Base-by-base conservation (phyloP, 2,113 vertebrate species). In the Athene noctua region DNA sequence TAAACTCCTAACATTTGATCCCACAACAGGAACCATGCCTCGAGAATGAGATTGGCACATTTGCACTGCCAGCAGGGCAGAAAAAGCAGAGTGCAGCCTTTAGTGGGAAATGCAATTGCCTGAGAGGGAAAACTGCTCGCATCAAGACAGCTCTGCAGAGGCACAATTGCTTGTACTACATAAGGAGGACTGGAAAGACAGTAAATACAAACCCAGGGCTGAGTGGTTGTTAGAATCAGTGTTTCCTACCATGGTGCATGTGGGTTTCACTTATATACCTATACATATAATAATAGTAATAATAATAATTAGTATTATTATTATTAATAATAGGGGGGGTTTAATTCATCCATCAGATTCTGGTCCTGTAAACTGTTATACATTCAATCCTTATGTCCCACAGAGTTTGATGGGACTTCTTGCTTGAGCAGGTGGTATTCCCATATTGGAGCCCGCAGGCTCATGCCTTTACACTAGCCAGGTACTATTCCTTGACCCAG, bases 1-100 rank as follows among this genome's bases (percentile, higher is more conserved):
- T 98, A 98, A 99, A 99, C 98, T 98, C 98, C 98, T 97, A 99
- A 98, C 98, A 98, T 99, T 99, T 99, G 98, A 99, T 99, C 99
- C 98, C 97, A 95, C 96, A 94, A 98, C 98, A 98, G 98, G 98
- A 98, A 98, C 93, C 96, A 91, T 97, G 98, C 96, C 96, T 98
- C 52, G 51, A 97, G 98, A 98, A 97, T 92, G 97, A 96, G 97
- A 97, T 84, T 94, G 97, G 96, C 94, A 95, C 87, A 89, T 97
- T 97, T 94, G 94, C 25, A 38, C 93, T 96, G 91, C 94, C 96
- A 94, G 96, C 94, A 94, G 96, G 96, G 89, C 89, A 94, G 96
- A 94, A 88, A 96, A 90, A 83, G 94, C 83, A 52, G 34, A 94
- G 93, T 32, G 38, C 54, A 88, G 93, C 65, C 68, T 94, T 95